Base-by-base conservation (phyloP, 2,113 vertebrate species). In the Alethe diademata region DNA sequence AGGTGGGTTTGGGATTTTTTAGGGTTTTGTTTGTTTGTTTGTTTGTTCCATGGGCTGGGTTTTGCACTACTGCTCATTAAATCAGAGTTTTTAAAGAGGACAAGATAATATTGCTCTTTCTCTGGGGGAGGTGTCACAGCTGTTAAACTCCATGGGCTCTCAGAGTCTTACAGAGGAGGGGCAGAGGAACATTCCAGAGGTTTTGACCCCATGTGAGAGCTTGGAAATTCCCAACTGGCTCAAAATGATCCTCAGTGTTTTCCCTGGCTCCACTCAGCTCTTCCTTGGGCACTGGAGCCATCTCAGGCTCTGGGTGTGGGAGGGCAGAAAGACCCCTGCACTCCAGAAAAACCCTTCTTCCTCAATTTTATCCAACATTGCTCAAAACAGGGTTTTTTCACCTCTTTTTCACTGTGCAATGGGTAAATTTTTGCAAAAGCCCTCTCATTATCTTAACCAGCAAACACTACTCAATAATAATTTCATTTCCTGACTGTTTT, bases 241-340 rank as follows among this genome's bases (percentile, higher is more conserved):
- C 35, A n/a, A 47, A 81, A 43, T 19, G 47, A 2, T 58, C 31
- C 72, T 83, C 58, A 23, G 5, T 8, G 31, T 48, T 78, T 60
- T 56, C 43, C 75, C 3, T 0, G 0, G 17, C 40, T 42, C 50
- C 0, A 0, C 45, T 65, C 14, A 3, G 8, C 7, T 60, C 23
- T 28, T 35, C 20, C 38, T 31, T 35, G 69, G 64, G 36, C 36
- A 29, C 31, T 1, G 0, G 22, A 54, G 33, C 56, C 2, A 2
- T 12, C n/a, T 48, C 8, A 3, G 45, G 25, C 50, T 40, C 88
- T 31, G 65, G n/a, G 9, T 29, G 6, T 3, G 3, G 61, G 67
- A 53, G 36, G 15, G 38, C 45, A 42, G 25, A 0, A 0, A 48
- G 33, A 53, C 13, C 16, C 38, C 33, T 42, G 9, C 35, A 17